Evolutionary conservation across 2,888 invertebrate species (phyloP), one percentile per base, ranked within the genome.

Genomic region (Neoascia interrupta): DNA sequence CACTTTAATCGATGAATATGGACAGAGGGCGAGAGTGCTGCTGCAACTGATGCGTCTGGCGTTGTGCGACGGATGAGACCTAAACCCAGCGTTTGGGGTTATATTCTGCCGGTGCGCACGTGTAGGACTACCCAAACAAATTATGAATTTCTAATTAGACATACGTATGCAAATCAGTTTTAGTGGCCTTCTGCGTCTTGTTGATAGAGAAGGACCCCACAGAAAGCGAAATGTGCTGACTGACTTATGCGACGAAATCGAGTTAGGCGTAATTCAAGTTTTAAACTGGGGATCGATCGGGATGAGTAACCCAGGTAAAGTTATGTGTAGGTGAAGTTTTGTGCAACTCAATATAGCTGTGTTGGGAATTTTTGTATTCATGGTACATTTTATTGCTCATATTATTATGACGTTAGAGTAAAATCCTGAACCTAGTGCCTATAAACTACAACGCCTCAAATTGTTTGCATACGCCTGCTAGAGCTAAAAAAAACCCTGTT

Each of bases 1-100:
- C 76, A 76, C 75, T 76, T 64, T 70, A 64, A 63, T 70, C 63
- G 47, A 53, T 45, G 31, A n/a, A n/a, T n/a, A n/a, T n/a, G n/a
- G 49, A 28, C 26, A 47, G 26, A 15, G 19, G 18, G n/a, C n/a
- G n/a, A 1, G 16, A 51, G 28, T 45, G 41, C 21, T 2, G 16
- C n/a, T n/a, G n/a, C n/a, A n/a, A n/a, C 18, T 19, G 19, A 28
- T 58, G 11, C 3, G 51, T 64, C 41, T 51, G 45, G 66, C 66
- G 36, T 66, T 58, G 16, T 11, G 31, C 36, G 47, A 49, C 11
- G 51, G 11, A 69, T 39, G 58, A 43, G 43, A 21, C 21, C 41
- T 34, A 58, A 31, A 34, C 23, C 36, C 15, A 47, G 16, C 39
- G 31, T 47, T 36, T n/a, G 34, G 5, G 45, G 6, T n/a, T n/a